Conservation (phyloP, 2,888 invertebrate genomes). For the Agapostemon virescens region DNA sequence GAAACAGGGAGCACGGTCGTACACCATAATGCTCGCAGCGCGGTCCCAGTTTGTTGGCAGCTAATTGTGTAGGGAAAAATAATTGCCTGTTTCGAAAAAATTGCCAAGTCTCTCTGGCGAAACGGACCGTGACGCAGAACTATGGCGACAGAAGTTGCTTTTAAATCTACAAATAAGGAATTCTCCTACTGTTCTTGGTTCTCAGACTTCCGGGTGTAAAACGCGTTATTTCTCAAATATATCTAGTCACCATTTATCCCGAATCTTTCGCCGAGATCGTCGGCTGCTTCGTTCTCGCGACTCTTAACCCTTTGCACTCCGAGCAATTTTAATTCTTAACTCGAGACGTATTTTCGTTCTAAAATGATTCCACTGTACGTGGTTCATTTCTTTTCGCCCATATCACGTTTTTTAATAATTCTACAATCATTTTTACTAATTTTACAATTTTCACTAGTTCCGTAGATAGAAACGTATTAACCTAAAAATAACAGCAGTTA, state of each 20-base stretch:
- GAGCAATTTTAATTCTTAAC: too few relatives aligned
- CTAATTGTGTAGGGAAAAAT: conserved; percentile 48
- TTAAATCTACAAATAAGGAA: neutral
- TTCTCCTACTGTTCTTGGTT: neutral
- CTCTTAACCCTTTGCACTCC: too few relatives aligned
- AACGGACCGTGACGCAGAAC: conserved; percentile 40
- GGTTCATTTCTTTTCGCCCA: too few relatives aligned
- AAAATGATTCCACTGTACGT: too few relatives aligned
- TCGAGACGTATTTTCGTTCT: too few relatives aligned
- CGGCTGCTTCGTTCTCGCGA: too few relatives aligned
- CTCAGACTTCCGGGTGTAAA: neutral
- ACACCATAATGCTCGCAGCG: conserved; percentile 14
- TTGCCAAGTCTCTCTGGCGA: conserved; percentile 33
- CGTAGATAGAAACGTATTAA: too few relatives aligned
- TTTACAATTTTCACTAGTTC: too few relatives aligned
- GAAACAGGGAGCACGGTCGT: neutral
- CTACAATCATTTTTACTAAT: too few relatives aligned
- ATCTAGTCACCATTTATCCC: neutral
- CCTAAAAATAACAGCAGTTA: too few relatives aligned
- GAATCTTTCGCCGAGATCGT: neutral
- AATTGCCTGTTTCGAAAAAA: conserved; percentile 52
- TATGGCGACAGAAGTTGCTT: conserved; percentile 12
- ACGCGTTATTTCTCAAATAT: neutral
- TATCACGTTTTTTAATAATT: too few relatives aligned
- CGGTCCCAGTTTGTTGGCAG: conserved; percentile 49